phyloP scores from a whole-genome alignment of 2,113 vertebrate species.

The Marmota flaviventris region DNA sequence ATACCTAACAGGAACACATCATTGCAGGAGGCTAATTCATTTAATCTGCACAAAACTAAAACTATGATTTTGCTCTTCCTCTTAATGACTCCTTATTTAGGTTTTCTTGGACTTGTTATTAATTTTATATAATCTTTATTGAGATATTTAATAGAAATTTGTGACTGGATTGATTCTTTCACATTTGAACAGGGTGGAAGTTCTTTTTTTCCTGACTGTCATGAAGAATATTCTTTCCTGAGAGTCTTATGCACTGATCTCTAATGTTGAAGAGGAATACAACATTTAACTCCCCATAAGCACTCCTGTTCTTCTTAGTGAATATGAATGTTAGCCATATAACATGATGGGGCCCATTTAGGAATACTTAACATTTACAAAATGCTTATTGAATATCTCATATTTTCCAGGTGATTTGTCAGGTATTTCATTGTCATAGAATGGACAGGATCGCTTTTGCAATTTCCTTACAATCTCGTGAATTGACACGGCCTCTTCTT shows the following conservation, averaged over 20 bases:
- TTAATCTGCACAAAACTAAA: conserved; percentile 48
- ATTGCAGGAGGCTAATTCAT: neutral
- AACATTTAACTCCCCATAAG: neutral
- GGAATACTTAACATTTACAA: conserved; percentile 23
- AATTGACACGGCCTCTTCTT: neutral
- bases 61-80: neutral
- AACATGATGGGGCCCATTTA: neutral
- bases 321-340: neutral
- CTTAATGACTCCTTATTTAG: neutral
- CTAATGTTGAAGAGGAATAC: neutral
- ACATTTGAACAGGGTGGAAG: neutral
- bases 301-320: neutral
- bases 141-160: neutral
- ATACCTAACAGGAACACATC: conserved; percentile 28
- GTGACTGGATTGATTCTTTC: conserved; percentile 2
- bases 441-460: neutral
- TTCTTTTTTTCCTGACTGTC: neutral
- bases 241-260: neutral
- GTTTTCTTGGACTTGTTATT: conserved; percentile 38
- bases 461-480: neutral
- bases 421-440: neutral
- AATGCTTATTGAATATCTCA: neutral
- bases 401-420: neutral
- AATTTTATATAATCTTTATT: neutral
- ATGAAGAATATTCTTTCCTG: conserved; percentile 2